These are phyloP conservation scores for Urosaurus nigricauda DNA, from an alignment of 2,797 vertebrate species.

Conservation along the genomic window DNA sequence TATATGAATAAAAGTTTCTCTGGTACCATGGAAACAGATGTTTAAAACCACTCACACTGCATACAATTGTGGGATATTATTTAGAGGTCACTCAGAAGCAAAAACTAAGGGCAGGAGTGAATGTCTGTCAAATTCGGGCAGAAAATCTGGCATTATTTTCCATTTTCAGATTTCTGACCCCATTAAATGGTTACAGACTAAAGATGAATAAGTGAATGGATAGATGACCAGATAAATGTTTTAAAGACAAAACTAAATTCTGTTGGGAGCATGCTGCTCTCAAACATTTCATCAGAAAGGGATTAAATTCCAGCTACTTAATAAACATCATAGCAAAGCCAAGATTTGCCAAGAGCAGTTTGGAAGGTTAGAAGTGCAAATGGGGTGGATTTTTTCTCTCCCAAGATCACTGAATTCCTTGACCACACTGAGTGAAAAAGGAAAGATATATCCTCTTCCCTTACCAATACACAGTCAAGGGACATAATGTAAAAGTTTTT, in stretches of 20 bases:
- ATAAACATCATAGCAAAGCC: background rate
- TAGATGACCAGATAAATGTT: background rate
- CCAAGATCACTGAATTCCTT: background rate
- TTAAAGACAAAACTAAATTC: background rate
- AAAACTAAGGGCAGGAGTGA: background rate
- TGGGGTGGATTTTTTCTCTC: background rate
- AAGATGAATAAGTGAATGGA: background rate
- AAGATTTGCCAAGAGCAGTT: background rate
- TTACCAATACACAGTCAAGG: background rate
- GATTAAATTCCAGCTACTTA: background rate
- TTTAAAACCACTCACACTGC: background rate
- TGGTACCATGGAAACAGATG: conserved; percentile 12
- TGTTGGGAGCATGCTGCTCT: background rate
- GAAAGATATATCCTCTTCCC: background rate
- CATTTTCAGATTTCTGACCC: background rate
- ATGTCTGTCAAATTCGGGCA: background rate
- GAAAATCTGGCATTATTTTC: background rate
- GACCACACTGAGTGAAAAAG: background rate
- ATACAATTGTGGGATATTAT: background rate
- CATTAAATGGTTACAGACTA: background rate
- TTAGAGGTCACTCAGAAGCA: background rate
- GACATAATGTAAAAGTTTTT: background rate
- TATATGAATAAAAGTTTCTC: background rate
- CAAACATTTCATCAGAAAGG: background rate
- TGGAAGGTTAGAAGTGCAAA: background rate